phyloP scores from a whole-genome alignment of 2,113 vertebrate genomes.

The Pyxicephalus adspersus region DNA sequence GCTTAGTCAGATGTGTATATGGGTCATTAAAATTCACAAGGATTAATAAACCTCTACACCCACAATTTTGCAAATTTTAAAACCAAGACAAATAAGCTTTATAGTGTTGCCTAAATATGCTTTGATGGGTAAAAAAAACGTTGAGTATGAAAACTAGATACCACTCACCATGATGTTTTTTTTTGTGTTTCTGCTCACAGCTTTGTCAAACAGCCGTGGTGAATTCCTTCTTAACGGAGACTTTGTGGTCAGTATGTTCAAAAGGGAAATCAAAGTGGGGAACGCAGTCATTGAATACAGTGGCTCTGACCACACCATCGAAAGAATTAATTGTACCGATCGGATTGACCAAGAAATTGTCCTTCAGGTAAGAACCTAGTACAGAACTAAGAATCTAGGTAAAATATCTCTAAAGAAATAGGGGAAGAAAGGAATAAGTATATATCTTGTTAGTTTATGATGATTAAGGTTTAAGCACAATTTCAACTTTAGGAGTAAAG shows the following conservation, averaged over 20 bases:
- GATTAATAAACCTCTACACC: too few species aligned
- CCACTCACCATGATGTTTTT: not conserved
- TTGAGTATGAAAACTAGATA: not conserved
- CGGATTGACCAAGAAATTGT: conserved; percentile 92
- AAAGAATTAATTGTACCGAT: conserved; percentile 96
- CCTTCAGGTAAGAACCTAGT: conserved; percentile 83
- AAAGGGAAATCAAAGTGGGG: conserved; percentile 95
- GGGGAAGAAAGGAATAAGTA: too few species aligned
- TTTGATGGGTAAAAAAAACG: too few species aligned
- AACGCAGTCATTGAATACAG: conserved; percentile 94
- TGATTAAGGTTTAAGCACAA: not conserved
- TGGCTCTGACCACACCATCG: conserved; percentile 87
- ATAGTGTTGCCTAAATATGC: too few species aligned
- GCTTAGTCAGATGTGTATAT: too few species aligned
- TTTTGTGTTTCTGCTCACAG: conserved; percentile 73
- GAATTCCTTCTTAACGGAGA: conserved; percentile 97
- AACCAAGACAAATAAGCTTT: too few species aligned
- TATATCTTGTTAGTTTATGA: not conserved
- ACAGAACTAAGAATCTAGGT: too few species aligned
- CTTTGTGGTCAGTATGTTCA: conserved; percentile 98
- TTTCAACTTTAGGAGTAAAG: too few species aligned
- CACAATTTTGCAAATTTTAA: too few species aligned
- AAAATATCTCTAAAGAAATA: too few species aligned
- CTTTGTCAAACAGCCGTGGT: conserved; percentile 88
- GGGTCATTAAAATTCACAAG: too few species aligned